Base-by-base conservation (phyloP, 1,140 invertebrate species). In the Temnothorax nylanderi region DNA sequence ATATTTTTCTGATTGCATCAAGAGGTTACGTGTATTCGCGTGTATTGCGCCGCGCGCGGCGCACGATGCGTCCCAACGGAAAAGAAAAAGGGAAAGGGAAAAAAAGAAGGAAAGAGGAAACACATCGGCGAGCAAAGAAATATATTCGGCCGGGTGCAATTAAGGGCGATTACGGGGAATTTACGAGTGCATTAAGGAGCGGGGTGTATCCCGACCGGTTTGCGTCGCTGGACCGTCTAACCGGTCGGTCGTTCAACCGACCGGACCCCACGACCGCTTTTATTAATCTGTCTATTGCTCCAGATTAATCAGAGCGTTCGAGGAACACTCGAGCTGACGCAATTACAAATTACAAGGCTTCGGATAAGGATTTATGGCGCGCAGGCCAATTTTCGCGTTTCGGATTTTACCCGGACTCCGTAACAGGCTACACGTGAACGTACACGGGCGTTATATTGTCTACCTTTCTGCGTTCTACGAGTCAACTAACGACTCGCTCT, bases 1-100 rank as follows among this genome's bases (percentile, higher is more conserved):
- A 81, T 81, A 81, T 81, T 81, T 81, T 81, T 81, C 78, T 81
- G 64, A 81, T 81, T 81, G 41, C 78, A 81, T 81, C 78, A 81
- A 81, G 78, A 71, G 34, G 65, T 81, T 71, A 56, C 78, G 49
- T 71, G 51, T 58, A 26, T 41, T 37, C 41, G 10, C 37, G 64
- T 47, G 41, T 6, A 16, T 32, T 47, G 34, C 32, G 32, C n/a
- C 54, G 67, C 16, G 21, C 54, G 26, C 56, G 71, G 10, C 64
- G 26, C n/a, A 16, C 21, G 56, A 54, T 84, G 37, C 69, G 32
- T 75, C 21, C 60, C 37, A 6, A 32, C 5, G 32, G 6, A 49
- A n/a, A 62, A 26, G 18, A 34, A 34, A 26, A 26, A 26, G 1
- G 3, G 62, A 67, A 13, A n/a, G 76, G 16, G 47, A 16, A 60